Conservation (phyloP, 2,113 vertebrate species). For the Microcebus murinus region DNA sequence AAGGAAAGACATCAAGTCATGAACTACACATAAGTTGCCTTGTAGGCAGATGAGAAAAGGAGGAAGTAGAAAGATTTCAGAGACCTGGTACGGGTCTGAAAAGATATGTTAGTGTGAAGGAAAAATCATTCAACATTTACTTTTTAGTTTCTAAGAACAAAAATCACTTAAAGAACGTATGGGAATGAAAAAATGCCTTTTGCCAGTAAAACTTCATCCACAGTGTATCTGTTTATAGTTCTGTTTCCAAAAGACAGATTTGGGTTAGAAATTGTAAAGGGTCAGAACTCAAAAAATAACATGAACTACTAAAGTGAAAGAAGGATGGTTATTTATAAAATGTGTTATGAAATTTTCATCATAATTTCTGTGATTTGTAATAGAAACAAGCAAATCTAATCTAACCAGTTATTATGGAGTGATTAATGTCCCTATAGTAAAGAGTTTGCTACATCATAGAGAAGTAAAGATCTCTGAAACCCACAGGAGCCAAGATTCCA, state of each 20-base stretch:
- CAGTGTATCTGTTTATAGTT: background rate
- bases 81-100: background rate
- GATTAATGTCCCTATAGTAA: background rate
- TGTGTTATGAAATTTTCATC: background rate
- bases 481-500: background rate
- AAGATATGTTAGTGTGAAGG: background rate
- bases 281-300: background rate
- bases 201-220: background rate
- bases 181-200: background rate
- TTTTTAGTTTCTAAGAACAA: slow-evolving; percentile 4
- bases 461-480: background rate
- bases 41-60: background rate
- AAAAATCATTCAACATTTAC: background rate
- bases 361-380: slow-evolving; percentile 27
- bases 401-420: background rate
- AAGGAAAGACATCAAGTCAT: background rate
- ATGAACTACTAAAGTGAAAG: background rate
- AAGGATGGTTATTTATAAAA: background rate
- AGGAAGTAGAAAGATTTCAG: slow-evolving; percentile 23
- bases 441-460: background rate
- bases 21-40: background rate
- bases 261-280: background rate
- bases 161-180: background rate
- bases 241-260: background rate
- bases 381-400: background rate